Evolutionary conservation across 1,140 invertebrate species (phyloP).

Genomic region (Drosophila quadrilineata): DNA sequence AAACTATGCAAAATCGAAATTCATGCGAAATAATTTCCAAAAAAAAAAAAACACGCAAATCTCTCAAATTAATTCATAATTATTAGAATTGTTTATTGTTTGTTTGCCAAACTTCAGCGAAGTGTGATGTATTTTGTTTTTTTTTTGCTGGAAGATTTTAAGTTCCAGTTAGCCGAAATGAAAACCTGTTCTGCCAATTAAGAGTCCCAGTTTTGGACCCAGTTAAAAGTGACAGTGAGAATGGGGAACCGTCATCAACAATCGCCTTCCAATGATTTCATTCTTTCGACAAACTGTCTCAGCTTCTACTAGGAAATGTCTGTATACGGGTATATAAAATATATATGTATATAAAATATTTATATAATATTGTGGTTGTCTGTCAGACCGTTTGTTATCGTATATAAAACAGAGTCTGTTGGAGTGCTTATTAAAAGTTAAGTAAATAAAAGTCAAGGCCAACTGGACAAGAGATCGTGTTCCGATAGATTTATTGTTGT

Average conservation of each 20-base stretch:
- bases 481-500: conserved; percentile 56
- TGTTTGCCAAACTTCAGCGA: no score
- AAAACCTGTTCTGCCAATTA: conserved; percentile 55
- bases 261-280: conserved; percentile 67
- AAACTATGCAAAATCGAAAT: no score
- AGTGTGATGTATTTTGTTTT: no score
- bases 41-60: no score
- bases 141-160: neutral
- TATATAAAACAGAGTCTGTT: conserved; percentile 58
- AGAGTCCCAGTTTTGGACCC: neutral
- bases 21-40: no score
- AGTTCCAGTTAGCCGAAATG: conserved; percentile 8
- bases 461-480: conserved; percentile 22
- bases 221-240: conserved; percentile 51
- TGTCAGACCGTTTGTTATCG: conserved; percentile 48
- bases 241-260: conserved; percentile 17
- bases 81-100: no score
- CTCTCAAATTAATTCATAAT: no score
- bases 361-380: conserved; percentile 1
- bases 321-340: conserved; percentile 18
- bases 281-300: conserved; percentile 15
- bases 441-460: conserved; percentile 73
- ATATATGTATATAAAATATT: neutral
- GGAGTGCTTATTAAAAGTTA: conserved; percentile 47
- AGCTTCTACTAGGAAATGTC: conserved; percentile 21